Percentiles rank a stretch among this genome's conserved stretches.
Evolutionary conservation across 2,113 vertebrate genomes (phyloP).

Genomic region (Pica pica): DNA sequence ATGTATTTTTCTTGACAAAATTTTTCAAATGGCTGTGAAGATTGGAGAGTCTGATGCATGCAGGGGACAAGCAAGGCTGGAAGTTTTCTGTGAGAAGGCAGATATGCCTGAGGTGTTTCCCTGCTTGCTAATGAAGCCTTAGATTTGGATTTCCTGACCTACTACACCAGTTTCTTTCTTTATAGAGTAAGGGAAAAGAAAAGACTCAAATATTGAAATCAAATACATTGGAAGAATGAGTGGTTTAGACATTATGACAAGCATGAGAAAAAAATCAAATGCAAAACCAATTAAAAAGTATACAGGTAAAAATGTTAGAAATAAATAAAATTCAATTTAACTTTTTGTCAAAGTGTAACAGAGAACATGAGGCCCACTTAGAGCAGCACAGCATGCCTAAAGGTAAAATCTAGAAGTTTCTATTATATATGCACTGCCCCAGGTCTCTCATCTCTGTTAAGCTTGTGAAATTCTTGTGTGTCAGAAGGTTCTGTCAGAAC

Average conservation of each 20-base stretch:
- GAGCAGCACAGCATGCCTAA: not conserved
- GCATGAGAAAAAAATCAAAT: not conserved
- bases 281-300: not conserved
- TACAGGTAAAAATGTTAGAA: not conserved
- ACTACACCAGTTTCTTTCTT: not conserved
- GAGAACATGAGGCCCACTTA: not conserved
- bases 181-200: not conserved
- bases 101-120: not conserved
- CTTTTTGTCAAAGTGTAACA: not conserved
- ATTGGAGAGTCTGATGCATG: not conserved
- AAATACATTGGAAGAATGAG: not conserved
- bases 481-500: conserved; percentile 77
- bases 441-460: conserved; percentile 78
- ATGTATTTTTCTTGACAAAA: not conserved
- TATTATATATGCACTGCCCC: not conserved
- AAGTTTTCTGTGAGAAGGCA: not conserved
- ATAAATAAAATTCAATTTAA: not conserved
- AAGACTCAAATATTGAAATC: not conserved
- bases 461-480: conserved; percentile 78
- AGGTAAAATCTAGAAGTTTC: not conserved
- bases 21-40: not conserved
- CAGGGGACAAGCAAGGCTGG: not conserved
- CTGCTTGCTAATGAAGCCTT: not conserved
- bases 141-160: not conserved
- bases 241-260: not conserved